Evolutionary conservation across 2,888 invertebrate genomes (phyloP).

Genomic region (Caenorhabditis sp.): DNA sequence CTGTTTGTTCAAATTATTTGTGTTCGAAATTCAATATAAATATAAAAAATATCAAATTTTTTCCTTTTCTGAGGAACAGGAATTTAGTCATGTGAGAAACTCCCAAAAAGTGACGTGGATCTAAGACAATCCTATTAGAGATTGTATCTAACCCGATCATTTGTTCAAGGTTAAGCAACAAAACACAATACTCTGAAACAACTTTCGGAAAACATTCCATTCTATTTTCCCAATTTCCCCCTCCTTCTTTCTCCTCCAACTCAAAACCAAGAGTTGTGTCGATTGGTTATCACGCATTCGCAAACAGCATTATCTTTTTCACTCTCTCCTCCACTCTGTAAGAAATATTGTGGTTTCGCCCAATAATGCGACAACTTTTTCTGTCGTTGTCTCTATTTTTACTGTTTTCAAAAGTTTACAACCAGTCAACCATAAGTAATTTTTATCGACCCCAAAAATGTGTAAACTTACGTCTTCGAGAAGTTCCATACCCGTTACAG

Average conservation of each 20-base stretch:
- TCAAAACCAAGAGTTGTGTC: too few species aligned
- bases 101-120: too few species aligned
- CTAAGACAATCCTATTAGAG: too few species aligned
- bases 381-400: background rate
- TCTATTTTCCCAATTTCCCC: background rate
- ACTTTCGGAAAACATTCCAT: background rate
- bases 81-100: too few species aligned
- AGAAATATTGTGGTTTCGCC: background rate
- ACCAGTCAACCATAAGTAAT: too few species aligned
- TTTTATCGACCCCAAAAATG: too few species aligned
- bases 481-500: slow-evolving; percentile 3
- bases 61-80: too few species aligned
- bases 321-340: background rate
- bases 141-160: too few species aligned
- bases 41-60: too few species aligned
- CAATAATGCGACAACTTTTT: background rate
- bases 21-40: too few species aligned
- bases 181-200: background rate
- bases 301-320: background rate
- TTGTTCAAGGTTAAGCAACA: background rate
- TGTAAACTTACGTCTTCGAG: background rate
- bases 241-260: background rate
- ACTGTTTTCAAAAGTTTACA: background rate
- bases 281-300: background rate
- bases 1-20: too few species aligned